Conservation (phyloP, 1,140 invertebrate genomes). For the Geopemphigus sp. region DNA sequence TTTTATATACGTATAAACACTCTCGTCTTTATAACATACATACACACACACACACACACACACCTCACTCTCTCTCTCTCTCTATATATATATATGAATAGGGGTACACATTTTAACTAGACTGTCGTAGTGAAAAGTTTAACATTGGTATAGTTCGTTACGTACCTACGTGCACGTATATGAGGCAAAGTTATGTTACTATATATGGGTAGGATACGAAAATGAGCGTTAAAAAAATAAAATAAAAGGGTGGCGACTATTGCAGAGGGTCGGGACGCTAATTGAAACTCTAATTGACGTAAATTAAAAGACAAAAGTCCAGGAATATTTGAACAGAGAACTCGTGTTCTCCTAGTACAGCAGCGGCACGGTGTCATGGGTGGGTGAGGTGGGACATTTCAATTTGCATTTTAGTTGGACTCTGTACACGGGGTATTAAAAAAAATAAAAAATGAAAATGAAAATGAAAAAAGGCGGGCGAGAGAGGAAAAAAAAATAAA, state of each 20-base stretch:
- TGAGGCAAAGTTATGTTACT: background rate
- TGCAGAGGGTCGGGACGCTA: constrained; percentile 11
- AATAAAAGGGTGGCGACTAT: background rate
- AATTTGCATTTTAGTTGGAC: constrained; percentile 44
- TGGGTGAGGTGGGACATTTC: constrained; percentile 15
- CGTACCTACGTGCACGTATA: background rate
- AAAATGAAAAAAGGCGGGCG: background rate
- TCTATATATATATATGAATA: too few species aligned
- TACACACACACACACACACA: too few species aligned
- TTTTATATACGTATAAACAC: background rate
- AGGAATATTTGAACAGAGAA: constrained; percentile 46
- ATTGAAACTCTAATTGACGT: constrained; percentile 48
- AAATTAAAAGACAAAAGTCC: constrained; percentile 49
- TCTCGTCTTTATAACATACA: background rate
- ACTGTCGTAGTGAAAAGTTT: constrained; percentile 5
- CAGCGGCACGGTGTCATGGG: too few species aligned
- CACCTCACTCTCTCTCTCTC: too few species aligned
- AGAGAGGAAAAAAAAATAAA: constrained; percentile 42
- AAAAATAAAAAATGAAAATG: constrained; percentile 28
- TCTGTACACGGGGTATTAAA: background rate
- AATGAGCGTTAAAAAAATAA: constrained; percentile 12
- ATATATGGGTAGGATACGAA: background rate
- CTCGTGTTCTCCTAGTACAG: background rate
- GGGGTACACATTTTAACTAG: too few species aligned
- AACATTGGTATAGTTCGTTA: constrained; percentile 9